Evolutionary conservation across 2,797 vertebrate genomes (phyloP).

Genomic region (Serranus cabrilla): DNA sequence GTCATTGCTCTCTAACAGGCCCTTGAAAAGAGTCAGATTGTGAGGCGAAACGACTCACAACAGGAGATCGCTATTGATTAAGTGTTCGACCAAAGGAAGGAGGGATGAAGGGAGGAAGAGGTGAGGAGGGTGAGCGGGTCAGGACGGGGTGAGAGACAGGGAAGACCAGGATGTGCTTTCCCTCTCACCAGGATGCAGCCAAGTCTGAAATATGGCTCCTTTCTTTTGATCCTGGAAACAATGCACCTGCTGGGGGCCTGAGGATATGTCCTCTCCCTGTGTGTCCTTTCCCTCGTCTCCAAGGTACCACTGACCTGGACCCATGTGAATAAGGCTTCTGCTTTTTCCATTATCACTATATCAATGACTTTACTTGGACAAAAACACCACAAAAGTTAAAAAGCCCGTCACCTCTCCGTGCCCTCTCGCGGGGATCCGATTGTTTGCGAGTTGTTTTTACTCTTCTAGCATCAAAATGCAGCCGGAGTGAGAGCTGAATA

Average conservation of each 20-base stretch:
- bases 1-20: slow-evolving; percentile 40
- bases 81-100: slow-evolving; percentile 41
- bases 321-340: slow-evolving; percentile 22
- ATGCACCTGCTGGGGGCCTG: slow-evolving; percentile 75
- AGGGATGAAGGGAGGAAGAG: slow-evolving; percentile 36
- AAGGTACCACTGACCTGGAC: slow-evolving; percentile 26
- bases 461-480: slow-evolving; percentile 26
- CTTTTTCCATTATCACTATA: slow-evolving; percentile 22
- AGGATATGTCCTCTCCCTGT: slow-evolving; percentile 58
- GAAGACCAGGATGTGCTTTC: slow-evolving; percentile 63
- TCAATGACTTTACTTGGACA: slow-evolving; percentile 20
- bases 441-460: slow-evolving; percentile 49
- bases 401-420: slow-evolving; percentile 27
- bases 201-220: slow-evolving; percentile 73
- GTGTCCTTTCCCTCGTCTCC: slow-evolving; percentile 46
- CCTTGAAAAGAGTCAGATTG: slow-evolving; percentile 27
- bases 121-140: slow-evolving; percentile 66
- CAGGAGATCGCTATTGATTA: slow-evolving; percentile 61
- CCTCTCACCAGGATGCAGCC: slow-evolving; percentile 61
- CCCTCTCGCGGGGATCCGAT: slow-evolving; percentile 39
- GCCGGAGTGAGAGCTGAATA: slow-evolving; percentile 49
- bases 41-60: slow-evolving; percentile 35
- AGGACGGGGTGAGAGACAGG: slow-evolving; percentile 58
- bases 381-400: slow-evolving; percentile 25
- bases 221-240: slow-evolving; percentile 75